Base-by-base conservation (phyloP, 1,140 invertebrate species). In the Drosophila willistoni region DNA sequence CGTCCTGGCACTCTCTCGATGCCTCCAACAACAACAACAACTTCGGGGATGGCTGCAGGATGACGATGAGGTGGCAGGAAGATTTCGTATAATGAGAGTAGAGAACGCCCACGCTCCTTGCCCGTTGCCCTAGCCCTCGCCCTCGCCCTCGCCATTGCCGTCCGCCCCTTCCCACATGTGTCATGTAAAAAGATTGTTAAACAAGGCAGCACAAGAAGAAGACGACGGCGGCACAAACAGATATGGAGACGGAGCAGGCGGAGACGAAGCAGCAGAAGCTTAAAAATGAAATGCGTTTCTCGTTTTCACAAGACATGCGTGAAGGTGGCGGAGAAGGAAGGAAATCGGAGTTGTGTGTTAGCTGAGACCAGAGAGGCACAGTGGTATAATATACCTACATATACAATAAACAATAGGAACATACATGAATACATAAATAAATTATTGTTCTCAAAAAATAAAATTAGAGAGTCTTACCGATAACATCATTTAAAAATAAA, bases 171-270 rank as follows among this genome's bases (percentile, higher is more conserved):
- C 47, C 68, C 78, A 71, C 71, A 79, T 71, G 77, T 87, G 83
- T 87, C 84, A 86, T 86, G 83, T 86, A 87, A 87, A 87, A 77
- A 83, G 76, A 87, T 79, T 85, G 68, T 85, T 85, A 79, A 85
- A 82, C 79, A 85, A 85, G 83, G 67, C 59, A 78, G 73, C 44
- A 63, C 64, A 62, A 42, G 19, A 51, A 44, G 25, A 33, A 63
- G 19, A 42, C 62, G 36, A 72, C 70, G 14, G 55, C 36, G 29
- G 10, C 7, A 7, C 1, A 34, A 9, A 59, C 9, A n/a, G n/a
- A n/a, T n/a, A n/a, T n/a, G 33, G 39, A 51, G 19, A 57, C 22
- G 25, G 17, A 68, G 29, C n/a, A n/a, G n/a, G 34, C 51, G 44
- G 19, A 19, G 19, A 51, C 17, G 44, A 51, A 51, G 44, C 17